Percentiles rank a stretch among this genome's conserved stretches.
Conservation (phyloP, 2,888 invertebrate genomes). For the Malthinus seriepunctatus region DNA sequence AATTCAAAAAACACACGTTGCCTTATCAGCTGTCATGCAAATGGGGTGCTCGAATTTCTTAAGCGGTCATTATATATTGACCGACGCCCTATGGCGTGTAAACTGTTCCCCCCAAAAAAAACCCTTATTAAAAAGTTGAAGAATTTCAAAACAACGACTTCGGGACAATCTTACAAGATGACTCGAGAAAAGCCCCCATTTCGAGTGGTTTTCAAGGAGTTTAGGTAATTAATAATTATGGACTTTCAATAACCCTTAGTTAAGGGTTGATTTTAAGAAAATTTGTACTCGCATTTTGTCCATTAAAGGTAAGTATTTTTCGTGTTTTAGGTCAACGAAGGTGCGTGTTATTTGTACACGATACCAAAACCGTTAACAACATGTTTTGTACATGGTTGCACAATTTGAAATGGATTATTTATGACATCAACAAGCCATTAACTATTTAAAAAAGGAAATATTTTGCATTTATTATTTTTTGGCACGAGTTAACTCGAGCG, state of each 20-base stretch:
- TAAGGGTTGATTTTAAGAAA: background rate
- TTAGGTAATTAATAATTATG: background rate
- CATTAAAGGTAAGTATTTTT: constrained; percentile 24
- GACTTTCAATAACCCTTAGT: background rate
- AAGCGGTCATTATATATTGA: constrained; percentile 22
- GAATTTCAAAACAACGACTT: background rate
- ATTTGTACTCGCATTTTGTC: constrained; percentile 10
- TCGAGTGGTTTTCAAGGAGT: background rate
- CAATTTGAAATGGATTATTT: constrained; percentile 30
- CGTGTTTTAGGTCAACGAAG: constrained; percentile 29
- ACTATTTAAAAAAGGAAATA: constrained; percentile 20
- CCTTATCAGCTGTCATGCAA: constrained; percentile 42
- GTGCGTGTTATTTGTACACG: constrained; percentile 29
- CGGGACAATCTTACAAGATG: background rate
- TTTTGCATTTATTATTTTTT: constrained; percentile 10
- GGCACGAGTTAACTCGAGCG: constrained; percentile 5
- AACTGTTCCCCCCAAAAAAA: constrained; percentile 7
- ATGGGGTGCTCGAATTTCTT: constrained; percentile 23
- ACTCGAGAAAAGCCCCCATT: background rate
- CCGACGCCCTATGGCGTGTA: constrained; percentile 14
- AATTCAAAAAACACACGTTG: constrained; percentile 36
- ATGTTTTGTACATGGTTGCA: constrained; percentile 30
- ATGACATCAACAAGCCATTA: constrained; percentile 29
- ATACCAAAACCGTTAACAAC: constrained; percentile 29
- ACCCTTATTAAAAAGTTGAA: background rate